phyloP scores from a whole-genome alignment of 2,113 vertebrate species.

The Natator depressus region DNA sequence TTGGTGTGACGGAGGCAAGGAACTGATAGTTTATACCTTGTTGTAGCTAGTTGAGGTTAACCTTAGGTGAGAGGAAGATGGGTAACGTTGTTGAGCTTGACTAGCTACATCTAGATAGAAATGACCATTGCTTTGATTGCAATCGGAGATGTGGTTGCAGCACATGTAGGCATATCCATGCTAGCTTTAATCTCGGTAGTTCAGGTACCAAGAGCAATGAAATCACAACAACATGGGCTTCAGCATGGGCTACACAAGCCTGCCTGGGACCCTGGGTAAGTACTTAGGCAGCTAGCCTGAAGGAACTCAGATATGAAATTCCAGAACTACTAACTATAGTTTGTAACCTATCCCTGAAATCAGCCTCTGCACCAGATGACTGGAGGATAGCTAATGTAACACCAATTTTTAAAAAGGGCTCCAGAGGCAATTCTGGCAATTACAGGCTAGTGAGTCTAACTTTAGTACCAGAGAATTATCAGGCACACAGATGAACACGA shows the following conservation, averaged over 20 bases:
- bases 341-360: background rate
- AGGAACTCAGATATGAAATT: background rate
- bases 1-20: accelerated
- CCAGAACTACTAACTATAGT: background rate
- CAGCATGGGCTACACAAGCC: background rate
- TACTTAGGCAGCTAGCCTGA: background rate
- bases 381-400: background rate
- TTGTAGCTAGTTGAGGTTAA: background rate
- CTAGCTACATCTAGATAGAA: background rate
- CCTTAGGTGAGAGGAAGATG: background rate
- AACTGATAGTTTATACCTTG: background rate
- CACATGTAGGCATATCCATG: background rate
- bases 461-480: background rate
- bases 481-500: background rate
- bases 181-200: background rate
- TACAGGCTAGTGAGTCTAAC: background rate
- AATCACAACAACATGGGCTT: background rate
- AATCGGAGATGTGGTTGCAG: background rate
- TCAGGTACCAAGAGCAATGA: background rate
- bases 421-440: background rate
- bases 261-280: background rate
- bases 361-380: background rate
- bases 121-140: background rate
- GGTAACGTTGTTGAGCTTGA: background rate
- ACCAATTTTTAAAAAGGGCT: background rate